A percentile compares a stretch with the other conserved stretches of the same genome.
Evolutionary conservation across 2,113 vertebrate genomes (phyloP).

Genomic region (Artemisiospiza belli): DNA sequence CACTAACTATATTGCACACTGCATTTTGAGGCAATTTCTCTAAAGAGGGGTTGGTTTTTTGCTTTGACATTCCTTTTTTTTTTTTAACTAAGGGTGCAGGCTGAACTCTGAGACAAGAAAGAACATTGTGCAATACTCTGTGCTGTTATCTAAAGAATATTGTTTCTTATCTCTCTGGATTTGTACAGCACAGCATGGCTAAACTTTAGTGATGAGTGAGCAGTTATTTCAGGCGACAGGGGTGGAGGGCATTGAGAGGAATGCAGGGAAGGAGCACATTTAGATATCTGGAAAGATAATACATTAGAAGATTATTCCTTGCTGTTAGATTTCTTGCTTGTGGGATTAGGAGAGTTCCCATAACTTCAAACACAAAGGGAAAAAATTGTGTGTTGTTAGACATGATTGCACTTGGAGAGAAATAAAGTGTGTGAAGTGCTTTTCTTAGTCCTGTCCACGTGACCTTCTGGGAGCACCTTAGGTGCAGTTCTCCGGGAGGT

Average conservation of each 20-base stretch:
- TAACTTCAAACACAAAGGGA: neutral
- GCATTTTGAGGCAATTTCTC: neutral
- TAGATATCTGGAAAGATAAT: neutral
- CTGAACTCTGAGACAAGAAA: conserved; percentile 60
- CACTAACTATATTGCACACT: neutral
- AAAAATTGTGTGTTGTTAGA: neutral
- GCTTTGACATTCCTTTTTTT: neutral
- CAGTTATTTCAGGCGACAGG: conserved; percentile 32
- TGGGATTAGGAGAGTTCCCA: neutral
- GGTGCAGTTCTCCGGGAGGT: neutral
- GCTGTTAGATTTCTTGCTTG: neutral
- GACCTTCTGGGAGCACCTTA: neutral
- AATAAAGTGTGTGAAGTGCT: neutral
- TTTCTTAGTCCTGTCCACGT: rapidly evolving
- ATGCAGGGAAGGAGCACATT: neutral
- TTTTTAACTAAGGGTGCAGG: neutral
- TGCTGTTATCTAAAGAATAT: conserved; percentile 54
- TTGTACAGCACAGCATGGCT: conserved; percentile 5
- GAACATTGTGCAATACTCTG: conserved; percentile 49
- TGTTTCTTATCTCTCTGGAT: conserved; percentile 53
- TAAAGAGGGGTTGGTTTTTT: neutral
- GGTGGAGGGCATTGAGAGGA: conserved; percentile 11
- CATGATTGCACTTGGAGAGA: neutral
- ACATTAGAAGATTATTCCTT: neutral
- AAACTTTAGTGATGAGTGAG: conserved; percentile 60